Evolutionary conservation across 2,888 invertebrate genomes (phyloP), one percentile per base, ranked within the genome.

Genomic region (Nemapogon koenigi): DNA sequence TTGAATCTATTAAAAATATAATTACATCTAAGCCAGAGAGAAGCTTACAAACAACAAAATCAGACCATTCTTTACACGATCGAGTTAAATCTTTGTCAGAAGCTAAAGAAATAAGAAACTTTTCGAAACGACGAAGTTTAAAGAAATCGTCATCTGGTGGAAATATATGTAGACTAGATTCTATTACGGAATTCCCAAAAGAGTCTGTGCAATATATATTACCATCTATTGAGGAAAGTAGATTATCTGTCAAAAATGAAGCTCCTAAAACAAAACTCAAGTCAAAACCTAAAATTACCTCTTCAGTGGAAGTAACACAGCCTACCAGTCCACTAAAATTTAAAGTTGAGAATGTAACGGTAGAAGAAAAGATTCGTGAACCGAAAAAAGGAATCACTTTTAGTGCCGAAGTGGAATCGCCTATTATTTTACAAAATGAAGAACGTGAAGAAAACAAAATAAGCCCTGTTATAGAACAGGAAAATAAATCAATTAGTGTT

Each of bases 281-380:
- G 58, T 52, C 71, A 30, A 83, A 80, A 65, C 62, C 75, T 8
- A 78, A 81, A 57, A 83, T 84, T 15, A 83, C 83, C 7, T 61
- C 78, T 8, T 68, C 78, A 1, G 81, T 84, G 4, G 81, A 83
- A 50, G 55, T 84, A 29, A 71, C 75, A 35, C 56, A 75, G 32
- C 61, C 72, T 18, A 62, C 55, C 41, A 72, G 66, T 45, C 70
- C 72, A 6, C 56, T 83, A 17, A 84, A 83, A 58, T 81, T 81
- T 44, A 63, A 75, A 37, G 64, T 85, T 22, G 83, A 83, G 51
- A 76, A 84, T 50, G 63, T 83, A 4, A 73, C 73, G 16, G 83
- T 88, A 11, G 85, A 86, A 57, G 85, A 86, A 64, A 78, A 72
- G 35, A 43, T 50, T 22, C 47, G 50, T 26, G 39, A 44, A 29